A percentile compares a stretch with the other conserved stretches of the same genome.
Conservation (phyloP, 2,888 invertebrate genomes). For the Trissolcus brochymenae region DNA sequence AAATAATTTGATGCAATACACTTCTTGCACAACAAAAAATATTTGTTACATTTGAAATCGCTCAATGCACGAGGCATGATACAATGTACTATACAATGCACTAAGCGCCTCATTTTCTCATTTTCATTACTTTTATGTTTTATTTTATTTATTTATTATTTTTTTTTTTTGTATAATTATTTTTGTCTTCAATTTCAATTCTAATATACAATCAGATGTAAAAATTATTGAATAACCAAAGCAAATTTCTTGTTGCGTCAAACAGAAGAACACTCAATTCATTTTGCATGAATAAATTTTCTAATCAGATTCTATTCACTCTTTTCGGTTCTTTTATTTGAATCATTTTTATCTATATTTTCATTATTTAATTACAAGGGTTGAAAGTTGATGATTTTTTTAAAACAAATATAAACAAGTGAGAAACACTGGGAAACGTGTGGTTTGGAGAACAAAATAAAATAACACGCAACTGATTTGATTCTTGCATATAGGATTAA, state of each 20-base stretch:
- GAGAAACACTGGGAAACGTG: not conserved
- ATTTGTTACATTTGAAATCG: constrained; percentile 14
- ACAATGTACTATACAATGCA: constrained; percentile 25
- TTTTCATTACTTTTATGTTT: no score
- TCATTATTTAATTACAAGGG: no score
- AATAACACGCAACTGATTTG: not conserved
- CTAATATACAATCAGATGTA: not conserved
- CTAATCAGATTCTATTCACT: no score
- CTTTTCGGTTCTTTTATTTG: no score
- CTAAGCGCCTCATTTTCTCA: constrained; percentile 15
- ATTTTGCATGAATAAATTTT: no score
- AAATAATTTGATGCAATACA: constrained; percentile 28
- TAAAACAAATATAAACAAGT: no score
- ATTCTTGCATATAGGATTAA: constrained; percentile 41
- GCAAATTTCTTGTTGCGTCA: not conserved
- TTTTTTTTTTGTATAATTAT: no score
- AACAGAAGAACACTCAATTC: constrained; percentile 1
- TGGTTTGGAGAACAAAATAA: not conserved
- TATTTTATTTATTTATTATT: no score
- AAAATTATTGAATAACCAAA: not conserved
- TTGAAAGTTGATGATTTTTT: no score
- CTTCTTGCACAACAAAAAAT: constrained; percentile 16
- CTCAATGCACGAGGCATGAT: constrained; percentile 39
- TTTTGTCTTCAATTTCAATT: not conserved
- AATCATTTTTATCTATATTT: no score